Percentiles rank a stretch among this genome's conserved stretches.
Evolutionary conservation across 2,888 invertebrate species (phyloP).

Genomic region (Cartodere bifasciata): DNA sequence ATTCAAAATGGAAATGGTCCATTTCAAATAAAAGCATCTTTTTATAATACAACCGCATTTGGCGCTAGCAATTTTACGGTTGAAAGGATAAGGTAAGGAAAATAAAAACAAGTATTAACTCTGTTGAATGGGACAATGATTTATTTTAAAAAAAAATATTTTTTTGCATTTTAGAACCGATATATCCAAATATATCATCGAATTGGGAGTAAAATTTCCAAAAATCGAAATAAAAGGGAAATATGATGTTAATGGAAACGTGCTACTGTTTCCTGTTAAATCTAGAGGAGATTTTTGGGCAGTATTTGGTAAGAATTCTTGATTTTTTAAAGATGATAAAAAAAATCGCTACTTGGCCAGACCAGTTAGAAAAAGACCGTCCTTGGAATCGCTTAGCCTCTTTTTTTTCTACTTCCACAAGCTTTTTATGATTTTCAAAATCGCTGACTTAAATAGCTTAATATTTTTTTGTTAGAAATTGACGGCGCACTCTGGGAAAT

Average conservation of each 20-base stretch:
- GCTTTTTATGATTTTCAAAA: too few relatives aligned
- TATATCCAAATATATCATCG: constrained; percentile 46
- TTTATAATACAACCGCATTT: constrained; percentile 61
- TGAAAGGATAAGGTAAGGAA: constrained; percentile 50
- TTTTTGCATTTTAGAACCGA: constrained; percentile 39
- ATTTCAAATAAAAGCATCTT: constrained; percentile 58
- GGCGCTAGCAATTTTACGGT: constrained; percentile 66
- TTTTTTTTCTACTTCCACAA: too few relatives aligned
- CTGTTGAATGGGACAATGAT: too few relatives aligned
- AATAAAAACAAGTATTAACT: too few relatives aligned
- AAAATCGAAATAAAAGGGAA: constrained; percentile 61
- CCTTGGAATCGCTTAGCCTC: too few relatives aligned
- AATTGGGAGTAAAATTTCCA: constrained; percentile 49
- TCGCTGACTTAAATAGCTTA: too few relatives aligned
- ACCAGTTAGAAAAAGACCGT: too few relatives aligned
- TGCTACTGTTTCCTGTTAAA: constrained; percentile 63
- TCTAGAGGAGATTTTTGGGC: constrained; percentile 75
- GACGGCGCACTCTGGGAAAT: too few relatives aligned
- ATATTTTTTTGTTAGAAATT: too few relatives aligned
- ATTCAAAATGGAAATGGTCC: constrained; percentile 72
- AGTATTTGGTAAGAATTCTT: constrained; percentile 56
- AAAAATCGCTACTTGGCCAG: too few relatives aligned
- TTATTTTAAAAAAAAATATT: not conserved
- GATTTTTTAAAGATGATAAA: too few relatives aligned
- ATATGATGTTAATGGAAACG: constrained; percentile 67